Percentiles rank a stretch among this genome's conserved stretches.
Evolutionary conservation across 1,140 invertebrate genomes (phyloP).

Genomic region (Ostrea denselamellosa): DNA sequence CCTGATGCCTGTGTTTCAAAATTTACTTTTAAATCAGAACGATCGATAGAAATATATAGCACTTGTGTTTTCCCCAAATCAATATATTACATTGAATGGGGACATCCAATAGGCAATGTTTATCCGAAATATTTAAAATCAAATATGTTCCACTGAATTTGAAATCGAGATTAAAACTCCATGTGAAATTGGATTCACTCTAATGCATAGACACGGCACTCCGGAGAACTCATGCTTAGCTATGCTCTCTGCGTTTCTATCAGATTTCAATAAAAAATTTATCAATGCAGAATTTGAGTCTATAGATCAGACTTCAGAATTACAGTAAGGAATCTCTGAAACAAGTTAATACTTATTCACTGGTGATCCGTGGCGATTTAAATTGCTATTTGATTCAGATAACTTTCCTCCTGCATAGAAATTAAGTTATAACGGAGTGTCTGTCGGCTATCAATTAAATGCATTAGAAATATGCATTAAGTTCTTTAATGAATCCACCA

Average conservation of each 20-base stretch:
- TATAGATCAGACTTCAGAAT: slow-evolving; percentile 1
- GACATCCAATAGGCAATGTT: not conserved
- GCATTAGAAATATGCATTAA: slow-evolving; percentile 31
- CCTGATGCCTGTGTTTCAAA: not conserved
- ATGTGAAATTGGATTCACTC: not conserved
- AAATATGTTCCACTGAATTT: not conserved
- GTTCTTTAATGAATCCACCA: slow-evolving; percentile 4
- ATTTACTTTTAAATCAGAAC: slow-evolving; percentile 24
- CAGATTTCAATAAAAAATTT: not conserved
- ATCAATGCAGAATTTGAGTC: not conserved
- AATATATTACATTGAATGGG: not conserved
- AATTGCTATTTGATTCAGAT: slow-evolving; percentile 15
- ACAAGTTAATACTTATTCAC: not conserved
- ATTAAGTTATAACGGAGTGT: not conserved
- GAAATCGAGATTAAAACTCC: not conserved
- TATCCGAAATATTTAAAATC: not conserved
- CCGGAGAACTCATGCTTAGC: not conserved
- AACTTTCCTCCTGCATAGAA: not conserved
- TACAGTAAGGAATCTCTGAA: not conserved
- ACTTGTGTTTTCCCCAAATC: not conserved
- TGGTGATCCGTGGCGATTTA: not conserved
- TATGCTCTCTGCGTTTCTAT: not conserved
- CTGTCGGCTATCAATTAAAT: slow-evolving; percentile 25
- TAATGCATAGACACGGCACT: not conserved
- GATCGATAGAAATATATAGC: slow-evolving; percentile 8